Conservation (phyloP, 2,888 invertebrate genomes). For the Fissipunctia ypsillon region DNA sequence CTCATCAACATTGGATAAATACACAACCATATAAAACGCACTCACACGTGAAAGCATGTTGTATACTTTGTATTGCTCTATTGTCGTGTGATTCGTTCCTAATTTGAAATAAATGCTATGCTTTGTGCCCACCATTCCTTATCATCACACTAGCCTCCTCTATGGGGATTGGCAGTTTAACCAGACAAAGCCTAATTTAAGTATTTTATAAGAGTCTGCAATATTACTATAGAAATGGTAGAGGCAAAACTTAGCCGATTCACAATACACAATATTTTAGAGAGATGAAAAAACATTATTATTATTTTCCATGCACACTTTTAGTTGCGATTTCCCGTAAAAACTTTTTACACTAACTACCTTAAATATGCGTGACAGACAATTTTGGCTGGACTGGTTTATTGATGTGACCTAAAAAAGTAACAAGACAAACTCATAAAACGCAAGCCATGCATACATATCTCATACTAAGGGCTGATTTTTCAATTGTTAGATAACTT, state of each 20-base stretch:
- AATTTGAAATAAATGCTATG: constrained; percentile 28
- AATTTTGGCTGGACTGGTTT: constrained; percentile 57
- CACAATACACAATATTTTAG: constrained; percentile 23
- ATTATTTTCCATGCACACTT: constrained; percentile 38
- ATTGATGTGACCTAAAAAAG: constrained; percentile 43
- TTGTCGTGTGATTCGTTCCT: constrained; percentile 49
- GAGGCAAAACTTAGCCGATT: constrained; percentile 41
- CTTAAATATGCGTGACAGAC: constrained; percentile 35
- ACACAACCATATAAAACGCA: constrained; percentile 64
- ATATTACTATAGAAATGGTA: constrained; percentile 14
- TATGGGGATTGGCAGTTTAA: background rate
- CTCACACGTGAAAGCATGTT: constrained; percentile 57
- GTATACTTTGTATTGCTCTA: constrained; percentile 58
- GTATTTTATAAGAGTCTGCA: background rate
- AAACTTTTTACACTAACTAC: constrained; percentile 33
- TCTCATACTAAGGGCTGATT: constrained; percentile 42
- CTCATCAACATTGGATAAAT: constrained; percentile 57
- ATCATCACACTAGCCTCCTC: background rate
- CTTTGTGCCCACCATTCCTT: constrained; percentile 13
- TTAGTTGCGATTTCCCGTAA: constrained; percentile 39
- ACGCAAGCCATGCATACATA: constrained; percentile 64
- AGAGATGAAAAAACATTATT: constrained; percentile 26
- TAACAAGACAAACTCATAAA: constrained; percentile 56
- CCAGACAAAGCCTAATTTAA: background rate
- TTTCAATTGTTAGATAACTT: no score